phyloP scores from a whole-genome alignment of 2,888 invertebrate species.

The Ormyrus rosae region DNA sequence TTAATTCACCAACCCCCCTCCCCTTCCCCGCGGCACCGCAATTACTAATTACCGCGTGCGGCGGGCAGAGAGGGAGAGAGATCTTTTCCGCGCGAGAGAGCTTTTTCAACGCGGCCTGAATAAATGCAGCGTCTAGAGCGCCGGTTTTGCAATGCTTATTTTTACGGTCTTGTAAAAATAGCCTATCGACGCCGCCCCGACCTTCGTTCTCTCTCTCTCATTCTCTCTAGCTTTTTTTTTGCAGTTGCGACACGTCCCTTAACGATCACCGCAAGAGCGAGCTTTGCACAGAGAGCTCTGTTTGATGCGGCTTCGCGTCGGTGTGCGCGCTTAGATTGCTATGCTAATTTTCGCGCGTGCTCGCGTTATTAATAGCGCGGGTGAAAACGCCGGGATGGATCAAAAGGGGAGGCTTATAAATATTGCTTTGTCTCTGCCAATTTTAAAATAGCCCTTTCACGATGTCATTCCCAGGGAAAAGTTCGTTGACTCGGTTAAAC shows the following conservation, averaged over 20 bases:
- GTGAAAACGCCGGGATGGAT: too few species aligned
- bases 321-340: too few species aligned
- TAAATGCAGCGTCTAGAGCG: not conserved
- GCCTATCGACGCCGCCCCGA: conserved; percentile 20
- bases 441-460: too few species aligned
- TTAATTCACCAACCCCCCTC: too few species aligned
- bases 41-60: not conserved
- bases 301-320: too few species aligned
- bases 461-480: too few species aligned
- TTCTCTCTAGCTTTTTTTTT: conserved; percentile 1
- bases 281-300: not conserved
- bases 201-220: conserved; percentile 22
- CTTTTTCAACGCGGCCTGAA: conserved; percentile 22
- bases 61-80: not conserved
- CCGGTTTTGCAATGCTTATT: conserved; percentile 40
- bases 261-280: not conserved
- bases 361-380: too few species aligned
- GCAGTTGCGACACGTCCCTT: not conserved
- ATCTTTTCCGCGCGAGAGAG: not conserved
- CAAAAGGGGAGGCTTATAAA: too few species aligned
- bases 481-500: too few species aligned
- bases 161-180: conserved; percentile 45
- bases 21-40: not conserved
- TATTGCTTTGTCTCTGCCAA: too few species aligned
- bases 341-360: too few species aligned